Base-by-base conservation (phyloP, 1,140 invertebrate species). In the Hermetia illucens region DNA sequence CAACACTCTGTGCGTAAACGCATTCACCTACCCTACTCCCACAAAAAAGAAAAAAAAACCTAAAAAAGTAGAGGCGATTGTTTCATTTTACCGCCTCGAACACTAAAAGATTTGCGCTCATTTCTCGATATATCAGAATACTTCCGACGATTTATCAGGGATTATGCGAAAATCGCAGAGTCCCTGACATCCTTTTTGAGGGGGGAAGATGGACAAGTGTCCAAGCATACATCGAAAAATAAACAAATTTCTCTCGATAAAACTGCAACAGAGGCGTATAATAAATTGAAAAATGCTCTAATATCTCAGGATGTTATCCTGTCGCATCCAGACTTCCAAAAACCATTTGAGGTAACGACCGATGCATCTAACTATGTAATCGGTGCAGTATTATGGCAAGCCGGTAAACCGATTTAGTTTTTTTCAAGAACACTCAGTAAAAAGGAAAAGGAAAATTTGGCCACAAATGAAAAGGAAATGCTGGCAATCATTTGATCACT, bases 201-300 rank as follows among this genome's bases (percentile, higher is more conserved):
- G 34, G 41, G 41, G 24, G 41, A 43, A 20, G 36, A 25, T 24
- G 41, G 30, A 25, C 31, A 19, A 9, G 5, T 31, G 15, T 36
- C 25, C 2, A 36, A 36, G 27, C 16, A 17, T 17, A 5, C 15
- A 13, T 34, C 31, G 9, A 39, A 29, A 39, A 43, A 39, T 5
- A 31, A 20, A 24, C 18, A n/a, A n/a, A 39, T 41, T 19, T 12
- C 25, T 22, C 17, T 41, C 15, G 16, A 36, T 18, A 29, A 36
- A 16, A 17, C 35, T 20, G 36, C 52, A 41, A 19, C 55, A 42
- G 24, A 49, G 5, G 45, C 54, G 9, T 63, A 65, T 38, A 44
- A 65, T 16, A 45, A 32, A 34, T 42, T 63, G 19, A 63, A 61
- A 54, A 42, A 51, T 27, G 45, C 49, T 16, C 31, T 68, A 31